These are phyloP conservation scores for Masticophis lateralis DNA, from an alignment of 2,797 vertebrate genomes.

Conservation along the genomic window DNA sequence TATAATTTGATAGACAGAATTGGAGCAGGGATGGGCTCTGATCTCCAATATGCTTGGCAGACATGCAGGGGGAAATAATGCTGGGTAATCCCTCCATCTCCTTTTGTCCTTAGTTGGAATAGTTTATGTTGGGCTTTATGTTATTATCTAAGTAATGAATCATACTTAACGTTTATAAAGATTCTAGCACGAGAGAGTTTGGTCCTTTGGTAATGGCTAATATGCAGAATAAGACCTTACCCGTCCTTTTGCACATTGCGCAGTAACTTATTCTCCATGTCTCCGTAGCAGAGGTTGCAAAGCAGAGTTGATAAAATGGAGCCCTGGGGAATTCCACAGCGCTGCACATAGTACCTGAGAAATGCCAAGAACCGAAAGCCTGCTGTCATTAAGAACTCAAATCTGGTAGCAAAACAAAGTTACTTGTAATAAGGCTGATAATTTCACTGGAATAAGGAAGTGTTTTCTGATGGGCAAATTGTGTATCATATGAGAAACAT, in stretches of 20 bases:
- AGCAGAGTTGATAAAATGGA: constrained; percentile 86
- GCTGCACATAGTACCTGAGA: constrained; percentile 82
- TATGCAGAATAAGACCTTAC: constrained; percentile 64
- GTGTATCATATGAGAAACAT: not conserved
- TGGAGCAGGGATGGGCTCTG: not conserved
- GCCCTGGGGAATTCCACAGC: constrained; percentile 89
- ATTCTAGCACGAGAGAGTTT: too few species aligned
- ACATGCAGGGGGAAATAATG: not conserved
- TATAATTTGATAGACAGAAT: not conserved
- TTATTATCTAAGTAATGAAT: not conserved
- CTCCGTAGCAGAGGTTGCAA: constrained; percentile 91
- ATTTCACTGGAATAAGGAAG: not conserved
- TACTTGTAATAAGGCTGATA: not conserved
- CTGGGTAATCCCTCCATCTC: not conserved
- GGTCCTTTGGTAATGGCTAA: not conserved
- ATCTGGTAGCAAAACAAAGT: not conserved
- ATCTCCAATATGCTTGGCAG: not conserved
- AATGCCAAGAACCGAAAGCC: constrained; percentile 20
- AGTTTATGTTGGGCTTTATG: not conserved
- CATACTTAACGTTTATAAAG: not conserved
- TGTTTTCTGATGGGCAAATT: not conserved
- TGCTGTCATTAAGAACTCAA: not conserved
- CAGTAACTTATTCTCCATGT: constrained; percentile 89
- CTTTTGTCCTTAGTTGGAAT: not conserved
- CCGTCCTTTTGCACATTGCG: constrained; percentile 73